These are phyloP conservation scores for Eupithecia inturbata DNA, from an alignment of 2,888 invertebrate genomes.

Conservation along the genomic window DNA sequence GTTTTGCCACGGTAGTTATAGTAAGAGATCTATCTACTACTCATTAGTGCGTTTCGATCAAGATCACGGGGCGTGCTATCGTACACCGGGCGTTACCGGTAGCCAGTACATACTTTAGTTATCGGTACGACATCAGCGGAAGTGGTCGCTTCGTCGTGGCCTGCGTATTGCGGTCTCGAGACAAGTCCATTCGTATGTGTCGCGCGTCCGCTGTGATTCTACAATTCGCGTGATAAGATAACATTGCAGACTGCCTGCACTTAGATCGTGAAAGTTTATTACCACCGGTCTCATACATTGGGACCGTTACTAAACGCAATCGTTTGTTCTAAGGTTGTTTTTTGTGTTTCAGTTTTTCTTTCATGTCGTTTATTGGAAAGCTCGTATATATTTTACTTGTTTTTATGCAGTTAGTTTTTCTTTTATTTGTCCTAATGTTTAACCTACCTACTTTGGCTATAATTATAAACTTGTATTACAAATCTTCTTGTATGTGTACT, in stretches of 20 bases:
- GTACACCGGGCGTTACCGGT: conserved; percentile 29
- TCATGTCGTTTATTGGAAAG: not conserved
- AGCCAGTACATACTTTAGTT: conserved; percentile 52
- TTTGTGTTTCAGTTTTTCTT: conserved; percentile 50
- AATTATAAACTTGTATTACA: not conserved
- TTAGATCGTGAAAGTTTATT: conserved; percentile 79
- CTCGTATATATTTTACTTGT: not conserved
- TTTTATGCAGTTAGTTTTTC: not conserved
- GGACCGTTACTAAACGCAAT: conserved; percentile 78
- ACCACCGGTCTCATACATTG: conserved; percentile 76
- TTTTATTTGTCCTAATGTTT: not conserved
- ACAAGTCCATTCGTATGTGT: conserved; percentile 58
- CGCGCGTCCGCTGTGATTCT: conserved; percentile 54
- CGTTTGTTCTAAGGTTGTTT: conserved; percentile 60
- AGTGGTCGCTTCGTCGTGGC: conserved; percentile 59
- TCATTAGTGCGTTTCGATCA: conserved; percentile 46
- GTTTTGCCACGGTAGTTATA: not conserved
- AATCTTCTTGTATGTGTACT: not conserved
- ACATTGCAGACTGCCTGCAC: conserved; percentile 67
- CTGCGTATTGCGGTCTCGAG: conserved; percentile 50
- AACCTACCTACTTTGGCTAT: not conserved
- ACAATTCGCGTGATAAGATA: conserved; percentile 68
- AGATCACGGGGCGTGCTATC: conserved; percentile 41
- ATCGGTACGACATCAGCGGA: conserved; percentile 69
- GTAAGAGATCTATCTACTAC: not conserved